phyloP scores from a whole-genome alignment of 1,140 invertebrate genomes.

The Drosophila equinoxialis region DNA sequence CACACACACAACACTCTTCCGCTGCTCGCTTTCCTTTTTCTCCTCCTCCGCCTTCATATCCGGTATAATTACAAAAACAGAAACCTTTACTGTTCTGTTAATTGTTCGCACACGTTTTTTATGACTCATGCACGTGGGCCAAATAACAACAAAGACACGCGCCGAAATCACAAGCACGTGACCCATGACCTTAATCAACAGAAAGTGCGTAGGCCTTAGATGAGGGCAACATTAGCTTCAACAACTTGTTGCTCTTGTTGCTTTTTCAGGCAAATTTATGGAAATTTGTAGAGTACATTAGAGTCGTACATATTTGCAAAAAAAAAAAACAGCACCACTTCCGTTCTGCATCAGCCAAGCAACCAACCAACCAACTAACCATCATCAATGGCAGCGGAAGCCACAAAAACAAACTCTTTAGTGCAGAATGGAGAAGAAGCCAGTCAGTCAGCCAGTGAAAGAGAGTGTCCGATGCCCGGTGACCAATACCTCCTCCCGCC shows the following conservation, averaged over 20 bases:
- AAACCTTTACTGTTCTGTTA: conserved; percentile 49
- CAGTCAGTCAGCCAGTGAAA: conserved; percentile 16
- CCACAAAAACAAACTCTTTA: conserved; percentile 38
- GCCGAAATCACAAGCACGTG: conserved; percentile 36
- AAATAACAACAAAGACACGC: conserved; percentile 34
- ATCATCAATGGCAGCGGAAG: conserved; percentile 68
- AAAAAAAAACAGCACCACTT: conserved; percentile 48
- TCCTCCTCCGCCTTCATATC: conserved; percentile 32
- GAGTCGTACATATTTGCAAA: conserved; percentile 37
- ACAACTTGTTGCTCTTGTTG: conserved; percentile 7
- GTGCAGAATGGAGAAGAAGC: conserved; percentile 3
- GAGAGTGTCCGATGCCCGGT: conserved; percentile 24
- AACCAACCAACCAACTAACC: neutral
- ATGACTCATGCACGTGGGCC: conserved; percentile 39
- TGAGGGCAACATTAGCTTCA: neutral
- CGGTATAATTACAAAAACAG: conserved; percentile 47
- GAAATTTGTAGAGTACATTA: neutral
- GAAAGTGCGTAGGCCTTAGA: conserved; percentile 7
- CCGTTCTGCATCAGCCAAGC: conserved; percentile 52
- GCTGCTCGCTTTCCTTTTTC: neutral
- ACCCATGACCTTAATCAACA: conserved; percentile 44
- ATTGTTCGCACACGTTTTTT: conserved; percentile 55
- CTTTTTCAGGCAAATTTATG: no score
- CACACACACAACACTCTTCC: neutral
- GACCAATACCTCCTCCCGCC: neutral